Percentiles rank a stretch among this genome's conserved stretches.
These are phyloP conservation scores for Trissolcus basalis DNA, from an alignment of 1,140 invertebrate genomes.

Conservation along the genomic window DNA sequence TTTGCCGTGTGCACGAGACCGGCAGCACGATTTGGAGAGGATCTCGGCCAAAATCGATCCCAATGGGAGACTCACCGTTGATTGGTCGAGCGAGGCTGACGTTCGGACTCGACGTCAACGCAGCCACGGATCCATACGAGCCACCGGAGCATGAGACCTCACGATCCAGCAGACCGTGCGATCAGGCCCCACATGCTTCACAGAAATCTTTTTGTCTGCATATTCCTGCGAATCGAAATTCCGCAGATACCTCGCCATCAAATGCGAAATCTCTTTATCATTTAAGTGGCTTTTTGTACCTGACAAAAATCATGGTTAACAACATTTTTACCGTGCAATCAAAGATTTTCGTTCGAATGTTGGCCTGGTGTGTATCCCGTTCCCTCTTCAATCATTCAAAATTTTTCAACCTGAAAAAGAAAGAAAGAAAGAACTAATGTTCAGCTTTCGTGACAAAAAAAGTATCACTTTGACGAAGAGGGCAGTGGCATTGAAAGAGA, in stretches of 20 bases:
- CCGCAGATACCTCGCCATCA: conserved; percentile 1
- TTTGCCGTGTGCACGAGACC: not conserved
- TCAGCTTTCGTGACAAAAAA: too few relatives aligned
- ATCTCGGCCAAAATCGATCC: conserved; percentile 34
- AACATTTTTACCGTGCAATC: not conserved
- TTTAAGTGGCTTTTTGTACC: not conserved
- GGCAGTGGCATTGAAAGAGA: too few relatives aligned
- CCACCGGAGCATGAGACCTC: conserved; percentile 30
- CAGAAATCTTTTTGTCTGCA: conserved; percentile 24
- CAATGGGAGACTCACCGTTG: conserved; percentile 25
- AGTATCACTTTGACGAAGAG: too few relatives aligned
- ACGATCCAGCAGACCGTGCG: conserved; percentile 21
- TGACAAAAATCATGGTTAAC: not conserved
- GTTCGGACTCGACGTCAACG: conserved; percentile 30
- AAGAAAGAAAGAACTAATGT: too few relatives aligned
- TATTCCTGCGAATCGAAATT: conserved; percentile 22
- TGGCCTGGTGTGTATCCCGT: too few relatives aligned
- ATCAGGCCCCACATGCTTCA: conserved; percentile 26
- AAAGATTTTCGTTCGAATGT: too few relatives aligned
- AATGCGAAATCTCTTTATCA: conserved; percentile 7
- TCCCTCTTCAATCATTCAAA: too few relatives aligned
- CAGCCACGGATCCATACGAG: conserved; percentile 19
- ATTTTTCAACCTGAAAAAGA: too few relatives aligned
- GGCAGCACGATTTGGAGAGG: not conserved
- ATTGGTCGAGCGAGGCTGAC: conserved; percentile 25